Percentiles rank a stretch among this genome's conserved stretches.
phyloP scores from a whole-genome alignment of 2,797 vertebrate genomes.

The Ceyx erithaca region DNA sequence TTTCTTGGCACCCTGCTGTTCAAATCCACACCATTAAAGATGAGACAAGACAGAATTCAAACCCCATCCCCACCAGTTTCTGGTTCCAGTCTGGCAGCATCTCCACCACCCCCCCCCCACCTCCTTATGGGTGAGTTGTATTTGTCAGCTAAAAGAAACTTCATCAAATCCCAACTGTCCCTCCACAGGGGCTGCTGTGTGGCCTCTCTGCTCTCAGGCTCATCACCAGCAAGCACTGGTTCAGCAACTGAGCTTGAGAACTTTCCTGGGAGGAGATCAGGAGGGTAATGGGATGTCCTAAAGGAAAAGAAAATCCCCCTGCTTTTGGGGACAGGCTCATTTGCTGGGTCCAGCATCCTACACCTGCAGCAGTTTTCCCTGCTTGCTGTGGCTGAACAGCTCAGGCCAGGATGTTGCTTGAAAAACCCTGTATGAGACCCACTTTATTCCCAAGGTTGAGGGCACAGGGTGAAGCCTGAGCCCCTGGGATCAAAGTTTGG shows the following conservation, averaged over 20 bases:
- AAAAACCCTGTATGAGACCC: neutral
- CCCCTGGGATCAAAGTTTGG: neutral
- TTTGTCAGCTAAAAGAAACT: neutral
- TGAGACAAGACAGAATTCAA: neutral
- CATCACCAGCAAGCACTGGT: fast-evolving
- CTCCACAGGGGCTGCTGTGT: fast-evolving
- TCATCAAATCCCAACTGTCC: neutral
- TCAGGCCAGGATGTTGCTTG: neutral
- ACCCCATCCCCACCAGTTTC: neutral
- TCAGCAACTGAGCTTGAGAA: neutral
- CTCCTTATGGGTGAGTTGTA: neutral
- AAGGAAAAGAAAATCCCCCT: neutral
- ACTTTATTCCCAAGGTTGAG: neutral
- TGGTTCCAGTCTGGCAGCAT: neutral
- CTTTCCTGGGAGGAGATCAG: neutral
- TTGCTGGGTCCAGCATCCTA: neutral
- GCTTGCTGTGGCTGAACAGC: neutral
- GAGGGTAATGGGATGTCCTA: neutral
- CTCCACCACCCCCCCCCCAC: neutral
- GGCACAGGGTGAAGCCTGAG: neutral
- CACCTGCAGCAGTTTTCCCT: neutral
- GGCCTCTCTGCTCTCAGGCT: neutral
- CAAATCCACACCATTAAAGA: neutral
- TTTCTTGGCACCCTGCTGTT: neutral
- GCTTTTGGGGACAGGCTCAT: neutral